Conservation (phyloP, 2,888 invertebrate species). For the Eurytoma adleriae region DNA sequence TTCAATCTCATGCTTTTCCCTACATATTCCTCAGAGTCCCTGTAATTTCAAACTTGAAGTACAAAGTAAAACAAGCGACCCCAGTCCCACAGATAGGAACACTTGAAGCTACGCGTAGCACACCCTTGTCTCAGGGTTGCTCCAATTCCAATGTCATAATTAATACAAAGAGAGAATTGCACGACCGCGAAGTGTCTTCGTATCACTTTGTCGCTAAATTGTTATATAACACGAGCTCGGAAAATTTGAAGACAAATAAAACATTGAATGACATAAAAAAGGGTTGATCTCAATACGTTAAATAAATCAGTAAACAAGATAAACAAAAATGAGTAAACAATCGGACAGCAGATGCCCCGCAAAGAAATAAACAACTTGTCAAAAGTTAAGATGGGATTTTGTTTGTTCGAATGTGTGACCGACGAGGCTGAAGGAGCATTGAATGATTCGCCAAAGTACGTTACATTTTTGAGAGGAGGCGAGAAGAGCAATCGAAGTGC, state of each 20-base stretch:
- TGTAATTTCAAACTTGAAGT: slow-evolving; percentile 28
- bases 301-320: background rate
- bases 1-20: background rate
- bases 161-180: slow-evolving; percentile 11
- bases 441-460: slow-evolving; percentile 4
- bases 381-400: slow-evolving; percentile 1
- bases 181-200: background rate
- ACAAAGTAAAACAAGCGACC: slow-evolving; percentile 4
- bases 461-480: background rate
- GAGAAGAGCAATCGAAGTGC: slow-evolving; percentile 25
- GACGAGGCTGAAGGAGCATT: slow-evolving; percentile 4
- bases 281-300: too few relatives aligned
- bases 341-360: too few relatives aligned
- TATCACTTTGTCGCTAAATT: background rate
- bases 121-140: slow-evolving; percentile 1
- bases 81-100: background rate
- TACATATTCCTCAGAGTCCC: background rate
- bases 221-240: too few relatives aligned
- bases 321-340: background rate
- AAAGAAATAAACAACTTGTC: slow-evolving; percentile 6
- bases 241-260: too few relatives aligned
- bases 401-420: background rate
- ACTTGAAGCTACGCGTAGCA: slow-evolving; percentile 6
- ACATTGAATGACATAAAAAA: too few relatives aligned
- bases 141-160: slow-evolving; percentile 22